A percentile compares a stretch with the other conserved stretches of the same genome.
Evolutionary conservation across 2,888 invertebrate genomes (phyloP).

Genomic region (Mactromeris polynyma): DNA sequence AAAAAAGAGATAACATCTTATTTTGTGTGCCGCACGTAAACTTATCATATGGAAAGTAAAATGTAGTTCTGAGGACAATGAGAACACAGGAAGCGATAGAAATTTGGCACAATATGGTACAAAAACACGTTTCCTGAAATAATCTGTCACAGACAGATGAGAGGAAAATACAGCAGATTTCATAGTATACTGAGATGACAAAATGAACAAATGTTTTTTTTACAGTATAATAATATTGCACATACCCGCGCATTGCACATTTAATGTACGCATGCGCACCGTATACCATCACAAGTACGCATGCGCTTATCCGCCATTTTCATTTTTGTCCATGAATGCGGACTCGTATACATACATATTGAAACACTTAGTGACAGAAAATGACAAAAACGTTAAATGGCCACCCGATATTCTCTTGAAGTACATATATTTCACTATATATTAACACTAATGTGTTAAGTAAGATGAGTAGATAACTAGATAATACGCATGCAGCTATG

Average conservation of each 20-base stretch:
- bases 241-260: not conserved
- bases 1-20: no score
- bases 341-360: not conserved
- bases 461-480: no score
- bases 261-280: not conserved
- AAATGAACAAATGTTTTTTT: not conserved
- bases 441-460: no score
- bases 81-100: not conserved
- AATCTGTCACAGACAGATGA: not conserved
- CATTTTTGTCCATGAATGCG: not conserved
- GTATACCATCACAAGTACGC: not conserved
- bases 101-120: conserved; percentile 6
- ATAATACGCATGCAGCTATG: not conserved
- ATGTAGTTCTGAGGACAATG: not conserved
- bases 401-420: not conserved
- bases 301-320: conserved; percentile 1
- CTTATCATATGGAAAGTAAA: not conserved
- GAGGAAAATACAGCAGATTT: conserved; percentile 14
- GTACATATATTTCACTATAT: not conserved
- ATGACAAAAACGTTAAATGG: not conserved
- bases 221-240: not conserved
- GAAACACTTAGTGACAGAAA: not conserved
- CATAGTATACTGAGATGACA: not conserved
- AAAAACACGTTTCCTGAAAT: conserved; percentile 16
- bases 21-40: not conserved